These are phyloP conservation scores for Mungos mungo DNA, from an alignment of 2,113 vertebrate genomes.

Conservation along the genomic window DNA sequence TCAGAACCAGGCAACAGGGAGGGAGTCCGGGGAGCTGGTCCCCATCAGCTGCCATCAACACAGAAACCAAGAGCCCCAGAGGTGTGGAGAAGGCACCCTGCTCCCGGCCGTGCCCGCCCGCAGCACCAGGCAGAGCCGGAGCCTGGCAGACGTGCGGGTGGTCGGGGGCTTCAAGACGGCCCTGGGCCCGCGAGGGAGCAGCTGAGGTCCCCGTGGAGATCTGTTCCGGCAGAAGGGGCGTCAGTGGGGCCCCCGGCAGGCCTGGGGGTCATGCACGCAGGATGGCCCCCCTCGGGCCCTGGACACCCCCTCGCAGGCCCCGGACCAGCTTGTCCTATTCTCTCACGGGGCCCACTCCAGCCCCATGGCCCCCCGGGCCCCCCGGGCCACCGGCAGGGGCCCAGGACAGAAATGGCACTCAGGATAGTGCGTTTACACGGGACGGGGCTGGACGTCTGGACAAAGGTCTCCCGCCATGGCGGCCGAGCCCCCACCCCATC, in stretches of 20 bases:
- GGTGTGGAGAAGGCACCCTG: too few relatives aligned
- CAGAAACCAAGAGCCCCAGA: background rate
- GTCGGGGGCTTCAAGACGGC: background rate
- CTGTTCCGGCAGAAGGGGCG: background rate
- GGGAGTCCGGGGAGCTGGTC: fast-evolving
- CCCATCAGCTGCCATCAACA: background rate
- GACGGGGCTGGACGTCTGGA: fast-evolving
- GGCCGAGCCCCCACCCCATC: too few relatives aligned
- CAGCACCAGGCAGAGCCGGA: fast-evolving
- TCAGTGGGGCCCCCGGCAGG: background rate
- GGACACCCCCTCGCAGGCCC: background rate
- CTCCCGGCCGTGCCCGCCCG: fast-evolving
- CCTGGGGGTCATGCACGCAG: fast-evolving
- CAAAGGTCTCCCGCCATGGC: fast-evolving
- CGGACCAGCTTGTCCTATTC: too few relatives aligned
- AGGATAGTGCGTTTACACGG: fast-evolving
- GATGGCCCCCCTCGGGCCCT: too few relatives aligned
- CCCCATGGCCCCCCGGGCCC: too few relatives aligned
- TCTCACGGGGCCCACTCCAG: fast-evolving
- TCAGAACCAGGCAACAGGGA: fast-evolving
- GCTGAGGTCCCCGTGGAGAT: background rate
- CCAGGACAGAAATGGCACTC: background rate
- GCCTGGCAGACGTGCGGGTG: fast-evolving
- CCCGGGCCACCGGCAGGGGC: background rate
- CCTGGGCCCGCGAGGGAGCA: fast-evolving